Evolutionary conservation across 2,113 vertebrate species (phyloP), one percentile per base, ranked within the genome.

Genomic region (Tangachromis dhanisi): DNA sequence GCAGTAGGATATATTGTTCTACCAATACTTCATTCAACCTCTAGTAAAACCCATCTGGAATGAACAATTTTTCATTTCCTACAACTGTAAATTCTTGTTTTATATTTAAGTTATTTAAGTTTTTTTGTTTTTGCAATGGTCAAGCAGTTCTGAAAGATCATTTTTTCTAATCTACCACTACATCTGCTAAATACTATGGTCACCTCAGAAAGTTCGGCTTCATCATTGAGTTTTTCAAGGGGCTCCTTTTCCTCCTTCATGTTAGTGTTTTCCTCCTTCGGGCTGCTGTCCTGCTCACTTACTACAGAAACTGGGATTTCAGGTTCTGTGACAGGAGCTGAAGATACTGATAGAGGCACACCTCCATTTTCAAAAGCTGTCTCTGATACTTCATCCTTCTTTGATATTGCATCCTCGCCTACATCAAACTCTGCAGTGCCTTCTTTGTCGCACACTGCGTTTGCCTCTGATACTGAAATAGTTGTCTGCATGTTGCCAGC

Each of bases 151-250:
- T 10, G 2, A 21, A 42, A 73, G 9, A 40, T 6, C 6, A 19
- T 38, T 33, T 26, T 11, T 17, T n/a, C 16, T 17, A n/a, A 84
- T 83, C 79, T 85, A 86, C 12, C n/a, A 51, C 45, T 83, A 86
- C 53, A 51, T 59, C 21, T 71, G 10, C 82, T 89, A 92, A 29
- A 80, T 45, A 83, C 84, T 94, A 92, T 40, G 55, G 85, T 96
- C 94, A 97, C 95, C 95, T 96, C 91, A 91, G 53, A 57, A 3
- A 87, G 45, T 55, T 88, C 21, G 53, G 95, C 91, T 84, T 91
- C 88, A 90, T 88, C 86, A 83, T 40, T 91, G 78, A 90, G 49
- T 88, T 92, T 94, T 93, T 68, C 88, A 86, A 86, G 53, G 81
- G 83, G 79, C 51, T 93, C 91, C 26, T 55, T 84, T 93, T 89